phyloP scores from a whole-genome alignment of 2,797 vertebrate genomes.

The Graptemys geographica region DNA sequence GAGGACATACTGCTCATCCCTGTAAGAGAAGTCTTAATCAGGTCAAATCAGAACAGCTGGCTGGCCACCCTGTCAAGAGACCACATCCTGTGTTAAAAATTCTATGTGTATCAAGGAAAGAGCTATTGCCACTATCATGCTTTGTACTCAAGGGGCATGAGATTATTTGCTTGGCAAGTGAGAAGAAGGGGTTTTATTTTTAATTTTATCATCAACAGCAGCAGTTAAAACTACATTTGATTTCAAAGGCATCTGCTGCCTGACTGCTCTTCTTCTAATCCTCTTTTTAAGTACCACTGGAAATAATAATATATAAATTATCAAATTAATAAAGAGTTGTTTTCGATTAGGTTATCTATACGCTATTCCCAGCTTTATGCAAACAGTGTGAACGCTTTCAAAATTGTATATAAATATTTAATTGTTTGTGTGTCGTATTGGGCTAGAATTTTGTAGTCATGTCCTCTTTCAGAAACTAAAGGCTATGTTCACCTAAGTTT shows the following conservation, averaged over 20 bases:
- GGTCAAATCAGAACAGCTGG: background rate
- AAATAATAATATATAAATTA: background rate
- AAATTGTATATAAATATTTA: background rate
- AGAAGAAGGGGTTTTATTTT: background rate
- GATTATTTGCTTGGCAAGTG: background rate
- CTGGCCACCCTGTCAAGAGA: background rate
- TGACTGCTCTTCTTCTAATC: background rate
- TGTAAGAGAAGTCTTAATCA: background rate
- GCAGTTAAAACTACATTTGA: background rate
- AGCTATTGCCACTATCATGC: background rate
- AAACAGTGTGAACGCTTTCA: background rate
- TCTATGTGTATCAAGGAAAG: background rate
- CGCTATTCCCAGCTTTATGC: background rate
- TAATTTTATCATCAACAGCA: background rate
- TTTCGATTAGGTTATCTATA: background rate
- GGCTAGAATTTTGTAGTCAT: background rate
- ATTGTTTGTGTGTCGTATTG: no score
- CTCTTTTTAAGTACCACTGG: background rate
- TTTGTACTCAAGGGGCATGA: background rate
- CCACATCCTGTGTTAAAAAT: background rate
- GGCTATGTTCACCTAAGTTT: background rate
- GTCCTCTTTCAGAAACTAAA: background rate
- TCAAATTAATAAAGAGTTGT: background rate
- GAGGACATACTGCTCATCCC: background rate
- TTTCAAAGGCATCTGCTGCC: background rate